Percentiles rank a stretch among this genome's conserved stretches.
Conservation (phyloP, 2,888 invertebrate genomes). For the Smittia sp. region DNA sequence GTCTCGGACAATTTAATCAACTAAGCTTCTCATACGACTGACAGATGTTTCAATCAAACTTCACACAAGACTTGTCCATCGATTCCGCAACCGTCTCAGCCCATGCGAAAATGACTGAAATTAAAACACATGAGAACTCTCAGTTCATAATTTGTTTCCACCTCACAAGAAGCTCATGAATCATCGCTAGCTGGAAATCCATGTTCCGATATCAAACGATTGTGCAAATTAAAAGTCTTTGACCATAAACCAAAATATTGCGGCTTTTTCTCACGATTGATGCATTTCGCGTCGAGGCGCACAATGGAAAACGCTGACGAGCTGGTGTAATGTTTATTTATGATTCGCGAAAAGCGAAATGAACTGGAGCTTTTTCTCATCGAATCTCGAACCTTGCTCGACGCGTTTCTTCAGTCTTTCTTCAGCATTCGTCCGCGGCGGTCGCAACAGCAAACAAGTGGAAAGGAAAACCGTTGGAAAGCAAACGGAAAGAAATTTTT, state of each 20-base stretch:
- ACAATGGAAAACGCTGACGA: conserved; percentile 2
- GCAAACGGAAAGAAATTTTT: conserved; percentile 1
- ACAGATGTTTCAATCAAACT: no score
- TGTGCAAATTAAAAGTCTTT: conserved; percentile 12
- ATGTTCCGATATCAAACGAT: conserved; percentile 59
- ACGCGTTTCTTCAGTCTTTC: conserved; percentile 17
- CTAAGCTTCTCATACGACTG: no score
- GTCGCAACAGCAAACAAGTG: conserved; percentile 5
- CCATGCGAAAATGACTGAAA: no score
- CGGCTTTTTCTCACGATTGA: conserved; percentile 23
- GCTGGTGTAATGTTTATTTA: not conserved
- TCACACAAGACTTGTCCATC: no score
- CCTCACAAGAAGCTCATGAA: no score
- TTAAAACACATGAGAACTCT: no score
- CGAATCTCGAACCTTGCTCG: not conserved
- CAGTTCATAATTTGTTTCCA: no score
- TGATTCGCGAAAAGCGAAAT: conserved; percentile 6
- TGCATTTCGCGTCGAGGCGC: not conserved
- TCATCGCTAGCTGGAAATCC: no score
- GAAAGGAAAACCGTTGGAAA: no score
- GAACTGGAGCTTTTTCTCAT: conserved; percentile 20
- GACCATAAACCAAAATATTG: conserved; percentile 22
- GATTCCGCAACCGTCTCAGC: no score
- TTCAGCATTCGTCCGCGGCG: conserved; percentile 21
- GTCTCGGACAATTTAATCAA: no score